These are phyloP conservation scores for Crenichthys baileyi DNA, from an alignment of 2,797 vertebrate species.

Conservation along the genomic window DNA sequence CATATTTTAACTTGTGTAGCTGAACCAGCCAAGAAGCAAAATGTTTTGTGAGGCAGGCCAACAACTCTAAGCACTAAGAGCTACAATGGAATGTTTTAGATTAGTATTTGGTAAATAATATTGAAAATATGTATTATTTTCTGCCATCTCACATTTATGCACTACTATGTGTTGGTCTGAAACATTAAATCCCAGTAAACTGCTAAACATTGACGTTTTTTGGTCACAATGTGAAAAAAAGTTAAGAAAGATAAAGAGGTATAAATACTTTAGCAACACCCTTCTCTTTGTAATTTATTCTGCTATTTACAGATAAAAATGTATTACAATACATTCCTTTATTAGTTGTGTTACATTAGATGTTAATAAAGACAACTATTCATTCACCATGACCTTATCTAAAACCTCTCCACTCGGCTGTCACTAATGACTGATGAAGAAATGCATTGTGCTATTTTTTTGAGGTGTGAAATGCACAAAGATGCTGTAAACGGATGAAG, in stretches of 20 bases:
- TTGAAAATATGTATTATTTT: background rate
- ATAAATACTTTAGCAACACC: background rate
- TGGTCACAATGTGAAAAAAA: background rate
- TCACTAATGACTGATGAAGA: background rate
- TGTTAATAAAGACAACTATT: background rate
- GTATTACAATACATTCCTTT: background rate
- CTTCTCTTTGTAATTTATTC: background rate
- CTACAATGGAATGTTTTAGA: background rate
- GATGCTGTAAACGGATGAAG: slow-evolving; percentile 22
- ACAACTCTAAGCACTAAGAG: background rate
- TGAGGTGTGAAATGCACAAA: slow-evolving; percentile 9
- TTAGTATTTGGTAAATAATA: background rate
- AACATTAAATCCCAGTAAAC: background rate
- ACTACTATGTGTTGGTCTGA: background rate
- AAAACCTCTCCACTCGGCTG: background rate
- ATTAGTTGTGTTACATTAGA: background rate
- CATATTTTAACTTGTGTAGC: background rate
- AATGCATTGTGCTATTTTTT: slow-evolving; percentile 13
- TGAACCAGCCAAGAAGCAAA: background rate
- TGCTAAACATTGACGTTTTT: background rate
- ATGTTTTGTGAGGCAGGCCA: background rate
- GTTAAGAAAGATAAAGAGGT: background rate
- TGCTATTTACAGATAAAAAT: background rate
- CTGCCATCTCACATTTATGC: background rate
- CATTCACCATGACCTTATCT: background rate